Evolutionary conservation across 1,140 invertebrate species (phyloP), one percentile per base, ranked within the genome.

Genomic region (Drosophila arawakana): DNA sequence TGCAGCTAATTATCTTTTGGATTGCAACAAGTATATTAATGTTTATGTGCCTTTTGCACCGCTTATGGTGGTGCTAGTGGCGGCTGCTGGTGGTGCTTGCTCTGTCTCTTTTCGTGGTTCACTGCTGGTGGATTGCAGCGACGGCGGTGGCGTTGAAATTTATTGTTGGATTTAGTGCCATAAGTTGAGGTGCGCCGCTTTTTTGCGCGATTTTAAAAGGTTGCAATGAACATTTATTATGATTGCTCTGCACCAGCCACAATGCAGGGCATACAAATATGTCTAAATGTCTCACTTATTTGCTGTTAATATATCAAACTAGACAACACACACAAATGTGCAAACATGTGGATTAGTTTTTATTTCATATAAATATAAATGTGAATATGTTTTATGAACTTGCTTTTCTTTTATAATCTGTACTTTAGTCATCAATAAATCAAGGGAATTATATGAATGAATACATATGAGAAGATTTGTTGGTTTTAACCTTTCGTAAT

Each of bases 1-100:
- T 79, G 76, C 52, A 73, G 85, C 84, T 89, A 89, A 89, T 89
- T 89, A 90, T 89, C 84, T 89, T 90, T 89, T 81, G 85, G 81
- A 84, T 90, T 89, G 84, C 85, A 89, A 89, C 85, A 89, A 89
- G 84, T 90, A 90, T 89, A 89, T 89, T 89, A 89, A 89, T 89
- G 84, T 89, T 89, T 89, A 84, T 89, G 80, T 76, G 77, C 47
- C 61, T 52, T 43, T 43, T 43, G 43, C 46, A 21, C 46, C 46
- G 46, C 47, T 41, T 35, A n/a, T 30, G 25, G 25, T 30, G 25
- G 25, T 30, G 25, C 25, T 30, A 6, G 25, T 30, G 25, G 8
- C 18, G 18, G 13, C 39, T 61, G 41, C 21, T 67, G 5, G 41
- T 57, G 75, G 60, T 59, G 61, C 15, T 10, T 43, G 10, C 15